Conservation (phyloP, 2,888 invertebrate species). For the Nezara viridula region DNA sequence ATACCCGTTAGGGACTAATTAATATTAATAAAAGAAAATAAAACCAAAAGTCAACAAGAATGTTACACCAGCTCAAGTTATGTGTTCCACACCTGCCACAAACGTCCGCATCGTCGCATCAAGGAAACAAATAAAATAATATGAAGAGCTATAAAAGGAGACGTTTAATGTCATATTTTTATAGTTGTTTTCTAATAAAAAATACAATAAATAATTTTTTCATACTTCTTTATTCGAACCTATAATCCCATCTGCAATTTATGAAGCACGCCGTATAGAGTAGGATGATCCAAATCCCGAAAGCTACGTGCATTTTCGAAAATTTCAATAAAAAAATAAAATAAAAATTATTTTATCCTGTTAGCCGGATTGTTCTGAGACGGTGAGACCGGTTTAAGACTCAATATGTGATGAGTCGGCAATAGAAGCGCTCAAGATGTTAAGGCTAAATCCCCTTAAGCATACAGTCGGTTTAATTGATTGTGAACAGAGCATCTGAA, state of each 20-base stretch:
- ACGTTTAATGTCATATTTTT: not conserved
- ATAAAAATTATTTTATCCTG: not conserved
- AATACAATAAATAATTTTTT: not conserved
- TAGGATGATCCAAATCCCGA: not conserved
- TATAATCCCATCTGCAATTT: not conserved
- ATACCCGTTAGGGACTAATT: not conserved
- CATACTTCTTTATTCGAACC: not conserved
- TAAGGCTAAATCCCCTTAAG: not conserved
- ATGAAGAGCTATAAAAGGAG: not conserved
- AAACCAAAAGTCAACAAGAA: not conserved
- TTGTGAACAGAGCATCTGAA: not conserved
- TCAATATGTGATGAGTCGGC: not conserved
- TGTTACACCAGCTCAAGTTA: not conserved
- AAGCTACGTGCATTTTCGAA: not conserved
- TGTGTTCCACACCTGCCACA: not conserved
- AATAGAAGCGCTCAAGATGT: not conserved
- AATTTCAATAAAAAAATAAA: not conserved
- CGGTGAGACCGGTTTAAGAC: not conserved
- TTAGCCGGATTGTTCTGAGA: not conserved
- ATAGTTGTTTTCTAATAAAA: not conserved
- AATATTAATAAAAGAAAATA: not conserved
- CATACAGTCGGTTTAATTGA: not conserved
- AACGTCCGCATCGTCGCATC: not conserved
- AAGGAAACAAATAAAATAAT: not conserved
- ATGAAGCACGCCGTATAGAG: not conserved